phyloP scores from a whole-genome alignment of 2,797 vertebrate species.

The Gymnothorax javanicus region DNA sequence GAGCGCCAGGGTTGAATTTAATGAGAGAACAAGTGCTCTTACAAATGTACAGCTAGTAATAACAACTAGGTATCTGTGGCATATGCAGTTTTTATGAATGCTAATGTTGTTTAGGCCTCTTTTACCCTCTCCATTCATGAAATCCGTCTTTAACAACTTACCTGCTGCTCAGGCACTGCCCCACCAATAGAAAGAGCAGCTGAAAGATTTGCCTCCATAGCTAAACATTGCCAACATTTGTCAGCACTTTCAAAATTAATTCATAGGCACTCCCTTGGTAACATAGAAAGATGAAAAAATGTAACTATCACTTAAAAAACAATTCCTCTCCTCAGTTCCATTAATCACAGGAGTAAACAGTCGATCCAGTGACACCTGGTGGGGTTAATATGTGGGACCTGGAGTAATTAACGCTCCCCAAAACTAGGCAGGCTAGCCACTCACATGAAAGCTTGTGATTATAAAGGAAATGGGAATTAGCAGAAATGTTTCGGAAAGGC shows the following conservation, averaged over 20 bases:
- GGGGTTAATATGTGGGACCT: slow-evolving; percentile 87
- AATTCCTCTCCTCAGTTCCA: slow-evolving; percentile 72
- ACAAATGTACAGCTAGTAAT: slow-evolving; percentile 1
- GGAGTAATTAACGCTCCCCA: slow-evolving; percentile 81
- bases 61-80: slow-evolving; percentile 29
- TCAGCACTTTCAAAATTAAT: slow-evolving; percentile 76
- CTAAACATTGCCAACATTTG: slow-evolving; percentile 65
- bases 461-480: slow-evolving; percentile 95
- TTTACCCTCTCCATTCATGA: slow-evolving; percentile 45
- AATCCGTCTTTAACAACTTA: slow-evolving; percentile 55
- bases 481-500: slow-evolving; percentile 83
- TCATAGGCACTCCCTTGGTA: slow-evolving; percentile 74
- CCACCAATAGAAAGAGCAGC: slow-evolving; percentile 50
- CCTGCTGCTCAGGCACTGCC: slow-evolving; percentile 43
- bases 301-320: slow-evolving; percentile 79
- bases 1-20: not conserved
- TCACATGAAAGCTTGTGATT: slow-evolving; percentile 90
- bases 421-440: slow-evolving; percentile 70
- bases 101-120: slow-evolving; percentile 51
- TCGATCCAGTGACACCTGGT: slow-evolving; percentile 88
- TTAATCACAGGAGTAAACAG: slow-evolving; percentile 90
- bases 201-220: slow-evolving; percentile 61
- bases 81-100: slow-evolving; percentile 32
- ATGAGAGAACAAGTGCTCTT: slow-evolving; percentile 13
- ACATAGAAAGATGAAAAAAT: slow-evolving; percentile 60